A percentile compares a stretch with the other conserved stretches of the same genome.
phyloP scores from a whole-genome alignment of 1,140 invertebrate species.

The Neodiprion lecontei region DNA sequence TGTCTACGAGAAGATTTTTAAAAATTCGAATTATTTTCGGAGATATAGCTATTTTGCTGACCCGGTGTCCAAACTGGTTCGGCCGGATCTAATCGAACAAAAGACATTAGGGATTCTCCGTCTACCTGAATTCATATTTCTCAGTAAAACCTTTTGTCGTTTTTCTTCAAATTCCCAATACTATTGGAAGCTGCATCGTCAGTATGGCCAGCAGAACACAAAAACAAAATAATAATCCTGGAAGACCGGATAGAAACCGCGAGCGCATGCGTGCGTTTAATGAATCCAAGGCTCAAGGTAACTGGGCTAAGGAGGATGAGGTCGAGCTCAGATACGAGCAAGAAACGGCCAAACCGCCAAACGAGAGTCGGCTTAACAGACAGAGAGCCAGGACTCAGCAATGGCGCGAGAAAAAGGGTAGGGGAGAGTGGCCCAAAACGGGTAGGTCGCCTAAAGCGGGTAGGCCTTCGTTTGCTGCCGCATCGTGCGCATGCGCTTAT shows the following conservation, averaged over 20 bases:
- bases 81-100: no score
- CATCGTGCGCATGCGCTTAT: conserved; percentile 12
- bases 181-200: neutral
- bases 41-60: no score
- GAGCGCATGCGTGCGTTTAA: neutral
- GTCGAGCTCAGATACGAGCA: neutral
- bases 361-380: neutral
- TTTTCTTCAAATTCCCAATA: neutral
- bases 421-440: no score
- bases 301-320: neutral
- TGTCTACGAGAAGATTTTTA: no score
- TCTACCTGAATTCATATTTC: no score
- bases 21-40: no score
- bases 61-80: no score
- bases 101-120: no score
- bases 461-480: neutral
- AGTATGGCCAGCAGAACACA: neutral
- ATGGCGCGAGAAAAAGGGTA: neutral
- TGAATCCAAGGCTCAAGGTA: neutral
- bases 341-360: neutral
- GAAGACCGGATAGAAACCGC: neutral
- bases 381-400: neutral
- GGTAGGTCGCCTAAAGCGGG: no score
- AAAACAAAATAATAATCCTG: neutral
- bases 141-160: neutral